Conservation (phyloP, 2,797 vertebrate species). For the Centroberyx gerrardi region DNA sequence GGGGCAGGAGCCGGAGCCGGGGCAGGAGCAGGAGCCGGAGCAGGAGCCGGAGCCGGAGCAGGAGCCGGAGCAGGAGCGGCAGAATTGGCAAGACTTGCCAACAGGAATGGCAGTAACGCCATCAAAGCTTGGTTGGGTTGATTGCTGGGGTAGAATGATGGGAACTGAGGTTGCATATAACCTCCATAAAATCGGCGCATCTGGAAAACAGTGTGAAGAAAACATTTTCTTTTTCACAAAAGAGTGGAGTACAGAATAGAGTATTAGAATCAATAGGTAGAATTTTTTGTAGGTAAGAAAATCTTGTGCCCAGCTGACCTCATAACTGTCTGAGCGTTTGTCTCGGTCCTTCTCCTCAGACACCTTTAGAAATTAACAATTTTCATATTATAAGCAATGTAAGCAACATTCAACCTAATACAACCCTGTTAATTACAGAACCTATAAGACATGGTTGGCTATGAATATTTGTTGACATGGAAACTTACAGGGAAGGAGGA, state of each 20-base stretch:
- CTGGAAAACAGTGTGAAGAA: neutral
- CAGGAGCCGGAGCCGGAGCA: too few species aligned
- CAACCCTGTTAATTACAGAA: neutral
- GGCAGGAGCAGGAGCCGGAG: too few species aligned
- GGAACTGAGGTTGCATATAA: neutral
- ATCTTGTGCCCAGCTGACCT: conserved; percentile 11
- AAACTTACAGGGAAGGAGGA: conserved; percentile 38
- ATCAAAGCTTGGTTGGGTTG: conserved; percentile 19
- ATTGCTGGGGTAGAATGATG: neutral
- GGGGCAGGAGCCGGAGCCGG: too few species aligned
- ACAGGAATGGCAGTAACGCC: conserved; percentile 28
- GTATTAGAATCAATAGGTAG: neutral
- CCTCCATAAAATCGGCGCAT: neutral
- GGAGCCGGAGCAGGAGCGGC: neutral
- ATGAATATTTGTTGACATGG: neutral
- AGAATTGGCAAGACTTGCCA: conserved; percentile 15
- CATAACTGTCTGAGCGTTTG: conserved; percentile 50
- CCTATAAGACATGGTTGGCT: too few species aligned
- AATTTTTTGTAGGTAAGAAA: neutral
- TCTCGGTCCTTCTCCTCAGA: conserved; percentile 30
- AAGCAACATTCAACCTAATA: neutral
- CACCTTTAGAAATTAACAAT: conserved; percentile 9
- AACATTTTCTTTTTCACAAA: neutral
- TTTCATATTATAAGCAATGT: neutral
- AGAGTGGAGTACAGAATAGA: neutral